Conservation (phyloP, 2,113 vertebrate genomes). For the Hippotragus niger region DNA sequence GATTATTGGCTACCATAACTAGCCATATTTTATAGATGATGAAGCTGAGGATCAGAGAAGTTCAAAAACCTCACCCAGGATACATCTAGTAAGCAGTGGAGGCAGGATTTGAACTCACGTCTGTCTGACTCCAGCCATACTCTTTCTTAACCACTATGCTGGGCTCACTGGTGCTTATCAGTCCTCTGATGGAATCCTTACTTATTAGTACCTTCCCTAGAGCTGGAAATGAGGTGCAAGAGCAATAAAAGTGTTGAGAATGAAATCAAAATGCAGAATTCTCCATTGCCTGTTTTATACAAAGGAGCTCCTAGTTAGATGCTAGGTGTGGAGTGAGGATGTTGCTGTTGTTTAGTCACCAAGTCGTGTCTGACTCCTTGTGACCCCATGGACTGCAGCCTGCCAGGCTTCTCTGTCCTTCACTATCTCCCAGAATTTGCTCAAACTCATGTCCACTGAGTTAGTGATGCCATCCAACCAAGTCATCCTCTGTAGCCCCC, state of each 20-base stretch:
- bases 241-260: background rate
- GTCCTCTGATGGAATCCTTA: background rate
- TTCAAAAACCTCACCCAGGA: background rate
- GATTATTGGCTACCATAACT: background rate
- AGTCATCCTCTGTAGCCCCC: background rate
- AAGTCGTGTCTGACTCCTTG: background rate
- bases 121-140: background rate
- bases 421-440: background rate
- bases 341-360: background rate
- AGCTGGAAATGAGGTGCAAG: background rate
- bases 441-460: background rate
- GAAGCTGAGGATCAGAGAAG: background rate
- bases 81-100: background rate
- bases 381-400: background rate
- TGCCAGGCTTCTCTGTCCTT: background rate
- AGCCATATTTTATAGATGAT: background rate
- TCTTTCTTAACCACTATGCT: background rate
- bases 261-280: background rate
- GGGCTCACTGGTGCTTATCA: background rate
- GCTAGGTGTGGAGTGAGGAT: background rate
- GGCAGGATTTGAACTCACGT: background rate
- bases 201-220: background rate
- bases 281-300: background rate
- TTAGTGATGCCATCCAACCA: background rate
- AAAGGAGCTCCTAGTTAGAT: background rate